A percentile compares a stretch with the other conserved stretches of the same genome.
Evolutionary conservation across 2,797 vertebrate species (phyloP).

Genomic region (Balearica regulorum): DNA sequence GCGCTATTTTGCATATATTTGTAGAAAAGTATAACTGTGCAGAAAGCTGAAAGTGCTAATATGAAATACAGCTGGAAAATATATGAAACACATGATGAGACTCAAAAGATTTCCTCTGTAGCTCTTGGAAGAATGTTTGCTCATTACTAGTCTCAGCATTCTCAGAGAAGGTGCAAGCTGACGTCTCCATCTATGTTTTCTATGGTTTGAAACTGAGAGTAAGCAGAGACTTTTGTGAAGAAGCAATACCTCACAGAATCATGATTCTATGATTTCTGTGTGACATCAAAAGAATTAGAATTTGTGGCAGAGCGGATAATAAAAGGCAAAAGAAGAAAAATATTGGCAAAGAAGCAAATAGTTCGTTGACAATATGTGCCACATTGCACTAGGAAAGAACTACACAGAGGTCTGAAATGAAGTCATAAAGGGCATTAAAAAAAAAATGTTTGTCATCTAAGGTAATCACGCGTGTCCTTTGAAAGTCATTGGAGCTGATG

Average conservation of each 20-base stretch:
- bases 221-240: not conserved
- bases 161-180: not conserved
- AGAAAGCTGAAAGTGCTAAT: not conserved
- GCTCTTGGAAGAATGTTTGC: not conserved
- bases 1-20: not conserved
- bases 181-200: not conserved
- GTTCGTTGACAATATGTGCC: not conserved
- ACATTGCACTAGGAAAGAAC: not conserved
- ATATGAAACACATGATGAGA: not conserved
- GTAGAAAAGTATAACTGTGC: not conserved
- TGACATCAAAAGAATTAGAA: not conserved
- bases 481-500: not conserved
- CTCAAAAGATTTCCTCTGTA: not conserved
- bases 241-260: not conserved
- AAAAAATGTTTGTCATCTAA: not conserved
- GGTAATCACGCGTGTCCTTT: accelerated
- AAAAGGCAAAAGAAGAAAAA: not conserved
- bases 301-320: not conserved
- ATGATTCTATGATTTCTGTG: not conserved
- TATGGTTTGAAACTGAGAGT: not conserved
- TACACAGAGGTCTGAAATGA: not conserved
- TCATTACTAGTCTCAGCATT: not conserved
- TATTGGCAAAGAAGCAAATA: not conserved
- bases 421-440: not conserved
- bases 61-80: not conserved